These are phyloP conservation scores for Diceros bicornis DNA, from an alignment of 2,797 vertebrate genomes.

Conservation along the genomic window DNA sequence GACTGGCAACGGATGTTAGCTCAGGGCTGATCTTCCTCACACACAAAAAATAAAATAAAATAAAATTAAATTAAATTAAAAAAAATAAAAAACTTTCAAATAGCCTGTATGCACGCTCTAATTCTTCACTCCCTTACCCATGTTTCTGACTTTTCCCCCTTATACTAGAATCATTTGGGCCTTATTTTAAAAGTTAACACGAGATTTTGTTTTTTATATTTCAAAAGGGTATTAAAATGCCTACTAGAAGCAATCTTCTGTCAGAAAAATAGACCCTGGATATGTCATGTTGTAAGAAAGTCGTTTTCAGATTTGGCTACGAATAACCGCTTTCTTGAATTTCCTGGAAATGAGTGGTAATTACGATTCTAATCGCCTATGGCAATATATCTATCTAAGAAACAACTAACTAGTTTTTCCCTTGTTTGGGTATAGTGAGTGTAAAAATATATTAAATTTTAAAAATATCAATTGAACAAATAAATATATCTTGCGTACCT, in stretches of 20 bases:
- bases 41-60: too few species aligned
- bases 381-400: neutral
- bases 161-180: neutral
- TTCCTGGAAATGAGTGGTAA: slow-evolving; percentile 22
- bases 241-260: neutral
- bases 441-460: neutral
- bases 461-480: neutral
- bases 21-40: too few species aligned
- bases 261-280: slow-evolving; percentile 43
- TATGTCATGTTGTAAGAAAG: neutral
- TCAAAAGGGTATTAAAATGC: slow-evolving; percentile 11
- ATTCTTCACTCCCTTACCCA: neutral
- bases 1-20: too few species aligned
- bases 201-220: slow-evolving; percentile 2
- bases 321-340: slow-evolving; percentile 16
- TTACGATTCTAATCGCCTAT: neutral
- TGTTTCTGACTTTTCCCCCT: neutral
- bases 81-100: neutral
- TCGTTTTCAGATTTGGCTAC: neutral
- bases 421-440: neutral
- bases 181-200: slow-evolving; percentile 32
- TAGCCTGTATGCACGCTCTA: neutral
- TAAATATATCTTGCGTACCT: neutral
- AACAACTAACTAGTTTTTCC: neutral
- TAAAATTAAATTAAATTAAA: too few species aligned